Evolutionary conservation across 2,888 invertebrate species (phyloP), one percentile per base, ranked within the genome.

Genomic region (Endotricha flammealis): DNA sequence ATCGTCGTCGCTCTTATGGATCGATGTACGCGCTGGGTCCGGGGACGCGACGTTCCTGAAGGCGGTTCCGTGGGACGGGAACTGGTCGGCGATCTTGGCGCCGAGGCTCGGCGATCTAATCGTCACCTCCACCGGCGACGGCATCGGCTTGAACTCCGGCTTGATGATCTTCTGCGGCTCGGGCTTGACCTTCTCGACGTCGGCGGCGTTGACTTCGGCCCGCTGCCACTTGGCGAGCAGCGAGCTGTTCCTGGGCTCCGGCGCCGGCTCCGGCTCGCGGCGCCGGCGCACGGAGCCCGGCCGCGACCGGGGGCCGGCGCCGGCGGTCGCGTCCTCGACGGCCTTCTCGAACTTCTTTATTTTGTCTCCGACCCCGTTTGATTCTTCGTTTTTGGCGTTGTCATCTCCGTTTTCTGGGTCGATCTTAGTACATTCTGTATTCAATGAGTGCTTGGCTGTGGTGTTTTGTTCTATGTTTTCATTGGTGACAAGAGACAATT

Each of bases 341-440:
- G 77, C 85, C 36, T 79, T 83, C 42, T 86, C 85, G 25, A 86
- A 86, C 42, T 79, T 85, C 43, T 82, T 81, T 20, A 86, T 86
- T 47, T 86, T 86, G 42, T 86, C 83, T 4, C 86, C 83, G n/a
- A 86, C 86, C 0, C 86, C 83, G 43, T 80, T 81, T 0, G 73
- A 67, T 39, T 85, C 85, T 8, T 77, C 80, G 2, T 39, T 45
- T 9, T 47, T 47, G 4, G 40, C 7, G 39, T 12, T 49, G 46
- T 36, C 56, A 17, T 29, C 35, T 7, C 13, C 32, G 12, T 22
- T 33, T 11, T 36, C 56, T 3, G 38, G 41, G 11, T 46, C 55
- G 6, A 32, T 41, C 8, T 44, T 52, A 11, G 38, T 44, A 31
- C 38, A 29, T 8, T 46, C 48, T 6, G 34, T 36, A 32, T 41